Evolutionary conservation across 2,888 invertebrate species (phyloP), one percentile per base, ranked within the genome.

Genomic region (Hetaerina titia): DNA sequence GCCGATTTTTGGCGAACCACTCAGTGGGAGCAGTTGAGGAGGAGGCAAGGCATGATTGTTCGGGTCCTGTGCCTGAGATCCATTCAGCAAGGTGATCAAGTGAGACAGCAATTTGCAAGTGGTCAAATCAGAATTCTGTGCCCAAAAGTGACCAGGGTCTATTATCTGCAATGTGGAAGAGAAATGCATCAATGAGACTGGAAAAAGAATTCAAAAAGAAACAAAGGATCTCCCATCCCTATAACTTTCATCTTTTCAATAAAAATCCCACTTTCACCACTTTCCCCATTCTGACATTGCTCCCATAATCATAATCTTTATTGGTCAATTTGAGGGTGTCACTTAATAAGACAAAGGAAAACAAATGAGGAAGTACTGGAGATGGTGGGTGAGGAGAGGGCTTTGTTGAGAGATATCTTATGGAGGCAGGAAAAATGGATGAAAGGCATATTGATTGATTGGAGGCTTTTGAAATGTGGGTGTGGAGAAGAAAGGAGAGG

Each of bases 141-240:
- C 98, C 98, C 98, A 98, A 96, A 98, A 98, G 96, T 98, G 97
- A 95, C 97, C 97, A 45, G 98, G 97, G 96, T 97, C 97, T 25
- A 97, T 96, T 2, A 97, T 96, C 98, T 98, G 96, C 94, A 89
- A 95, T 95, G 90, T 74, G 56, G 89, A 69, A 56, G 95, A 95
- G 95, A 94, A 95, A 95, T 31, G n/a, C 31, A 81, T 69, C 8
- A 69, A 95, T 89, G 25, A 25, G 95, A 95, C 60, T 22, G n/a
- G 13, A 22, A 56, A 92, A 22, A 19, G 19, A 58, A 90, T n/a
- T 45, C 56, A 57, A 94, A 60, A 56, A 95, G 57, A 11, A 69
- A 94, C 74, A 94, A 89, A 94, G 69, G 45, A 90, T 89, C 69
- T 87, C 57, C 5, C 58, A n/a, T 17, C 45, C 4, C 45, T 45